A percentile compares a stretch with the other conserved stretches of the same genome.
Evolutionary conservation across 92 coral and sea anemone genomes (phyloP).

Genomic region (Zoanthus sociatus): DNA sequence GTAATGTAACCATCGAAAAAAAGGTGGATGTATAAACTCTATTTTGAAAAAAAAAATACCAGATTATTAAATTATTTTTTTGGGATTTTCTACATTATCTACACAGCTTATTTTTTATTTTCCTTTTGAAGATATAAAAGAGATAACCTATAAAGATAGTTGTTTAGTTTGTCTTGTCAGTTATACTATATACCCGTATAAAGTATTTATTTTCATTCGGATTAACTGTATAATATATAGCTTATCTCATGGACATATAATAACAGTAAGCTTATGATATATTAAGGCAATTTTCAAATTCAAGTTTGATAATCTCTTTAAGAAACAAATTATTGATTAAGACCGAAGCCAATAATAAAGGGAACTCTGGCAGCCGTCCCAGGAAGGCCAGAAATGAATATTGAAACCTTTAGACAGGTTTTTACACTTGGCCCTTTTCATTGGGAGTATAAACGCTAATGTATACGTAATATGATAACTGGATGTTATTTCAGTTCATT

Average conservation of each 20-base stretch:
- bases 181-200: not conserved
- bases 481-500: too few species aligned
- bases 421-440: not conserved
- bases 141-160: not conserved
- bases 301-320: not conserved
- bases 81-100: not conserved
- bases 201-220: not conserved
- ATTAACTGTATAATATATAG: not conserved
- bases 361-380: conserved; percentile 11
- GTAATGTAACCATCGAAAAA: too few species aligned
- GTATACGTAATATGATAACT: too few species aligned
- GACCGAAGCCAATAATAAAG: not conserved
- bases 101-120: not conserved
- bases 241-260: not conserved
- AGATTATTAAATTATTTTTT: not conserved
- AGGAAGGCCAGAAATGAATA: not conserved
- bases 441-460: not conserved
- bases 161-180: not conserved
- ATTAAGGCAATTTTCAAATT: not conserved
- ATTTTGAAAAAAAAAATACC: not conserved
- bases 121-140: not conserved
- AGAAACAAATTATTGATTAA: not conserved
- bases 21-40: too few species aligned
- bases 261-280: not conserved
- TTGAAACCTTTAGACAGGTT: not conserved